phyloP scores from a whole-genome alignment of 2,797 vertebrate species.

The Sphaeramia orbicularis region DNA sequence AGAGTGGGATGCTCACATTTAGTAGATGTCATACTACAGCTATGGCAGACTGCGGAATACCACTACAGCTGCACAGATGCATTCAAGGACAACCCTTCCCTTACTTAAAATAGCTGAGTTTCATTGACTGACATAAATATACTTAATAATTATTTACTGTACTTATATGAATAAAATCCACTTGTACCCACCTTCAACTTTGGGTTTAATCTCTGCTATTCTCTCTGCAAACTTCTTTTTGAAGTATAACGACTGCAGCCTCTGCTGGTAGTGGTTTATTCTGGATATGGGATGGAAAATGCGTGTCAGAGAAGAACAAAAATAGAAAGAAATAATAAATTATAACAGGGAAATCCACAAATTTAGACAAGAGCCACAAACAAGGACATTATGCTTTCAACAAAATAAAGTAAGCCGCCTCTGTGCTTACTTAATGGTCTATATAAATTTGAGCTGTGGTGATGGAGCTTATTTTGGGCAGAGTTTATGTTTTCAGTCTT shows the following conservation, averaged over 20 bases:
- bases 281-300: constrained; percentile 78
- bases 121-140: neutral
- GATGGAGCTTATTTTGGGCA: constrained; percentile 61
- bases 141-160: neutral
- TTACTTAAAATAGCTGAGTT: neutral
- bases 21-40: no score
- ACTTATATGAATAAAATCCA: constrained; percentile 4
- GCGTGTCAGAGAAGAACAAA: constrained; percentile 36
- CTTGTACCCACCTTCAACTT: constrained; percentile 91
- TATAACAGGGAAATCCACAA: constrained; percentile 57
- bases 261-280: constrained; percentile 98
- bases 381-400: constrained; percentile 30
- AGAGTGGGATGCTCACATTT: no score
- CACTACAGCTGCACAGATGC: neutral
- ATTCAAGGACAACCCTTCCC: neutral
- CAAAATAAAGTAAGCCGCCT: constrained; percentile 25
- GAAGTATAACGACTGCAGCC: constrained; percentile 95
- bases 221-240: constrained; percentile 99
- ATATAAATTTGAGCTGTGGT: constrained; percentile 51
- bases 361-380: constrained; percentile 60
- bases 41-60: no score
- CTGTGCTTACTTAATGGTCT: constrained; percentile 17
- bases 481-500: constrained; percentile 39
- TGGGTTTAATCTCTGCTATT: constrained; percentile 96
- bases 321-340: constrained; percentile 56